Evolutionary conservation across 2,888 invertebrate species (phyloP).

Genomic region (Chrysolina americana): DNA sequence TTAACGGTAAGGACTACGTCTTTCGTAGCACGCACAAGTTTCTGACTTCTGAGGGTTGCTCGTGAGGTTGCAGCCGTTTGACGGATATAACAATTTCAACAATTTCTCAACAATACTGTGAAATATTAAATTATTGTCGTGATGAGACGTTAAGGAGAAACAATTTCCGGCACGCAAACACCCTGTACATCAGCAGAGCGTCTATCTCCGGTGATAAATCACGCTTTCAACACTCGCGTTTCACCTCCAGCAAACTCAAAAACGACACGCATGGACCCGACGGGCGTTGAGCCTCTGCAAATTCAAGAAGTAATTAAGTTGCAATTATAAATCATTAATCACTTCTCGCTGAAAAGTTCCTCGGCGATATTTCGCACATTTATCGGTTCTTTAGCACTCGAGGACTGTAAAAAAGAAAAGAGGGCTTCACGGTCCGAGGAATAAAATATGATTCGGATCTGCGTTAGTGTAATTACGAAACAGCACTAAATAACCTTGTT

Average conservation of each 20-base stretch:
- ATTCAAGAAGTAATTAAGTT: constrained; percentile 13
- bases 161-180: too few species aligned
- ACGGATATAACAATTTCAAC: too few species aligned
- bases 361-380: constrained; percentile 37
- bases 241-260: background rate
- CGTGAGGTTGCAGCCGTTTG: too few species aligned
- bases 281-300: constrained; percentile 12
- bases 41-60: too few species aligned
- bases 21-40: too few species aligned
- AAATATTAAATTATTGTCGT: too few species aligned
- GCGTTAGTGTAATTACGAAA: constrained; percentile 30
- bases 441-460: constrained; percentile 26
- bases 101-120: too few species aligned
- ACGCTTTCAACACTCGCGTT: constrained; percentile 7
- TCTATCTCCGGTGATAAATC: background rate
- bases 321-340: constrained; percentile 43
- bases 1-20: too few species aligned
- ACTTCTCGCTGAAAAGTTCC: constrained; percentile 39
- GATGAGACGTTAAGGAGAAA: too few species aligned
- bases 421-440: constrained; percentile 21
- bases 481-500: constrained; percentile 35
- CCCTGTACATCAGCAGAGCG: too few species aligned
- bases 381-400: constrained; percentile 35
- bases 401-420: constrained; percentile 32
- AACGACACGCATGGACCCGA: constrained; percentile 8